Conservation (phyloP, 2,113 vertebrate species). For the Campylorhamphus procurvoides region DNA sequence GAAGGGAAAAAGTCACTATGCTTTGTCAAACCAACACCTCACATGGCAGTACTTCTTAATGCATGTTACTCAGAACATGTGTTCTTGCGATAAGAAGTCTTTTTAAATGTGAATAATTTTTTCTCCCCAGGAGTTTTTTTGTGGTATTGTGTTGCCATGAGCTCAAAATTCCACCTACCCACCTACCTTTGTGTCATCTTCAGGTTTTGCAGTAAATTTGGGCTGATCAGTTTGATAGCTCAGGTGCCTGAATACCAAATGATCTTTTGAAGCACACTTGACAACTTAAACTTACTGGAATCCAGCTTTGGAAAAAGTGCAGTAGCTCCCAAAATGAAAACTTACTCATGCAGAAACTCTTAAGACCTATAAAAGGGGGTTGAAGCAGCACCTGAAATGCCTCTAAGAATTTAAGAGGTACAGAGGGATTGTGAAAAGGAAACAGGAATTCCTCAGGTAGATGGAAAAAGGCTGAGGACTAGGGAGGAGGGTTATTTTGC, state of each 20-base stretch:
- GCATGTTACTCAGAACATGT: background rate
- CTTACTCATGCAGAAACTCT: background rate
- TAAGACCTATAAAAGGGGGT: background rate
- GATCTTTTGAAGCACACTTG: background rate
- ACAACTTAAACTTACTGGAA: background rate
- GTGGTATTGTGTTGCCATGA: background rate
- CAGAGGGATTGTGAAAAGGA: background rate
- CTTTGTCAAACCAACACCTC: background rate
- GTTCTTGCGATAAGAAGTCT: background rate
- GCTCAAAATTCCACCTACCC: background rate
- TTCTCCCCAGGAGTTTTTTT: background rate
- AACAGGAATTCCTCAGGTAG: background rate
- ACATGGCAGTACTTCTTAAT: background rate
- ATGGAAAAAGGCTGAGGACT: background rate
- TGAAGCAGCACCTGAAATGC: background rate
- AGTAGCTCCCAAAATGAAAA: background rate
- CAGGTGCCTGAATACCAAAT: background rate
- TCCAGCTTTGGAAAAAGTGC: background rate
- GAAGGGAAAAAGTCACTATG: background rate
- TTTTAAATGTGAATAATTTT: background rate
- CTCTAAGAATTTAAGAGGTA: background rate
- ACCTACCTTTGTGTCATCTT: background rate
- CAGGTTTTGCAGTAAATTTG: background rate
- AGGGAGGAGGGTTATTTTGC: background rate
- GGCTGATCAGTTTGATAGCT: background rate